Evolutionary conservation across 2,888 invertebrate species (phyloP).

Genomic region (Leistus spinibarbis): DNA sequence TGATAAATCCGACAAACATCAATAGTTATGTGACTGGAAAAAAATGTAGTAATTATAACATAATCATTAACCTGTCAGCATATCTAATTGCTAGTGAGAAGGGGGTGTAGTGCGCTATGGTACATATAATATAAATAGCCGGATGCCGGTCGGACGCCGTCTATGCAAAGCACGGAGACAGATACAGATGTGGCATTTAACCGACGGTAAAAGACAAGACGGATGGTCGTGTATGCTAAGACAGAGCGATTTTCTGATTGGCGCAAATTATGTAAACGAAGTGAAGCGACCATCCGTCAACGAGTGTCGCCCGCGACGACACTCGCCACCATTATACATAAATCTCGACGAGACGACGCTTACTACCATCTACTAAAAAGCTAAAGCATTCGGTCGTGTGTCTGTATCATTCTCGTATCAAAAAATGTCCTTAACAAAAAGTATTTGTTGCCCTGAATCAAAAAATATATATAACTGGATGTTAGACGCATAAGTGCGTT

Average conservation of each 20-base stretch:
- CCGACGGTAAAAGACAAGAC: conserved; percentile 54
- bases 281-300: conserved; percentile 47
- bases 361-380: background rate
- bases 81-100: conserved; percentile 20
- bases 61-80: conserved; percentile 30
- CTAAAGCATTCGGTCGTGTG: too few species aligned
- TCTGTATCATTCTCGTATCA: too few species aligned
- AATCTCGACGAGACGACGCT: background rate
- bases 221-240: conserved; percentile 51
- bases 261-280: conserved; percentile 56
- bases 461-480: background rate
- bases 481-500: background rate
- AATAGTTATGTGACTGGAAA: background rate
- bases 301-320: conserved; percentile 30
- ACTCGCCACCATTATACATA: background rate
- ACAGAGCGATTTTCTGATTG: conserved; percentile 55
- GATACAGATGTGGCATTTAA: conserved; percentile 57
- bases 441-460: too few species aligned
- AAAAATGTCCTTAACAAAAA: too few species aligned
- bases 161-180: conserved; percentile 46
- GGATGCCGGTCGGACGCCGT: conserved; percentile 19
- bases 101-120: conserved; percentile 4
- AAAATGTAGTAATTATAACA: conserved; percentile 3
- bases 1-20: background rate
- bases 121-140: conserved; percentile 34